Evolutionary conservation across 2,113 vertebrate genomes (phyloP), one percentile per base, ranked within the genome.

Genomic region (Aramus guarauna): DNA sequence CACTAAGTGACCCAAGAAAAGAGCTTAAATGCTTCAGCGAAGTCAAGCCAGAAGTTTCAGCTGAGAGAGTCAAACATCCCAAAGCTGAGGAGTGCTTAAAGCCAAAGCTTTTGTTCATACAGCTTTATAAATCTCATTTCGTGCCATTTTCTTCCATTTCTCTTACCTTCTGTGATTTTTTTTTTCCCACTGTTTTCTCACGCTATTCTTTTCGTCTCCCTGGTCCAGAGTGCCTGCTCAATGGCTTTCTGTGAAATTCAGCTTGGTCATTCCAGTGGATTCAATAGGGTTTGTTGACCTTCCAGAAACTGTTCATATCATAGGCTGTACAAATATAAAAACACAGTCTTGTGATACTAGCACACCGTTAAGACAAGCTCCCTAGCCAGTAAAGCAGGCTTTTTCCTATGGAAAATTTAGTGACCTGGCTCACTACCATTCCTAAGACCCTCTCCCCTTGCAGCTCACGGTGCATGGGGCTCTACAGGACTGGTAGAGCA

Each of bases 101-200:
- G 56, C 23, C 37, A 87, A 67, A 91, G 24, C 9, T 67, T 47
- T 53, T 55, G 27, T 45, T 75, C 43, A 19, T 16, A 41, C 3
- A 0, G 4, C 26, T 81, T 90, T 39, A n/a, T 17, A 64, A 37
- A 50, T 69, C 58, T 56, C 9, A 18, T 8, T 69, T 48, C 37
- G 27, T 80, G 32, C 19, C 77, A 9, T 74, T 80, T 58, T 20
- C 15, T 84, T 78, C 34, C 15, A 45, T 81, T 94, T 79, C 56
- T 86, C 94, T 95, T 97, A 95, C 94, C 91, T 94, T 85, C 19
- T 64, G 36, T 62, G 39, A 27, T 60, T 79, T 87, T 69, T 48
- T 8, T 11, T 69, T 47, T 7, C 11, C 52, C 63, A 20, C 67
- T 60, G 26, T 29, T 91, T 76, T 55, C 79, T 58, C 80, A 30